phyloP scores from a whole-genome alignment of 2,888 invertebrate species.

The Heteropelma amictum region DNA sequence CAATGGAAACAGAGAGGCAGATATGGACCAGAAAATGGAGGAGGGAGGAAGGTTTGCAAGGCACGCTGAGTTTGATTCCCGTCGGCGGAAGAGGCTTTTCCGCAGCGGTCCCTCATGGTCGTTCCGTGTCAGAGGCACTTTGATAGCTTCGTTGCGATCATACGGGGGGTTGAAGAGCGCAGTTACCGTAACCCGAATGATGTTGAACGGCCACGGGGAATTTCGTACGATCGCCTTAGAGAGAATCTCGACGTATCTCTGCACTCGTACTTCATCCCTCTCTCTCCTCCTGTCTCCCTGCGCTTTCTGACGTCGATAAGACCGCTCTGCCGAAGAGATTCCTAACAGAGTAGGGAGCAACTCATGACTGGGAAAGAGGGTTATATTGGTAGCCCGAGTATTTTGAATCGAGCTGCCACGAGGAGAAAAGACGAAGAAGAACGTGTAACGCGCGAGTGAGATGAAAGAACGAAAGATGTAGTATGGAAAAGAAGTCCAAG shows the following conservation, averaged over 20 bases:
- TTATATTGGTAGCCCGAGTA: slow-evolving; percentile 19
- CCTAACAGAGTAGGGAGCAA: slow-evolving; percentile 44
- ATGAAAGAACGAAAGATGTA: slow-evolving; percentile 37
- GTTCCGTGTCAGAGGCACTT: slow-evolving; percentile 49
- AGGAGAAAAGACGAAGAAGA: slow-evolving; percentile 13
- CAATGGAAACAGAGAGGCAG: too few relatives aligned
- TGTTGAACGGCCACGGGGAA: slow-evolving; percentile 39
- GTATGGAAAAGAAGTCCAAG: slow-evolving; percentile 49
- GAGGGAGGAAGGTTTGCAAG: slow-evolving; percentile 24
- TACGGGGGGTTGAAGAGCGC: slow-evolving; percentile 24
- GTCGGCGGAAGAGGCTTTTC: slow-evolving; percentile 51
- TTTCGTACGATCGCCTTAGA: slow-evolving; percentile 27
- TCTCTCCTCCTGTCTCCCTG: neutral
- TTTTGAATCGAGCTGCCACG: slow-evolving; percentile 34
- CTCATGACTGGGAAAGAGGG: neutral
- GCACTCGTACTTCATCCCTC: slow-evolving; percentile 6
- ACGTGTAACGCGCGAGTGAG: slow-evolving; percentile 22
- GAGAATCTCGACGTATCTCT: slow-evolving; percentile 24
- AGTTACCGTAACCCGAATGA: slow-evolving; percentile 37
- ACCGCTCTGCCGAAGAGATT: slow-evolving; percentile 47
- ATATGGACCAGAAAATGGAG: slow-evolving; percentile 17
- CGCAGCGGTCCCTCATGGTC: slow-evolving; percentile 50
- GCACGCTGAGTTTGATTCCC: slow-evolving; percentile 43
- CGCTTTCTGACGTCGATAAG: slow-evolving; percentile 50
- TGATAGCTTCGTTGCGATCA: slow-evolving; percentile 46